Evolutionary conservation across 1,140 invertebrate species (phyloP).

Genomic region (Hydropsyche tenuis): DNA sequence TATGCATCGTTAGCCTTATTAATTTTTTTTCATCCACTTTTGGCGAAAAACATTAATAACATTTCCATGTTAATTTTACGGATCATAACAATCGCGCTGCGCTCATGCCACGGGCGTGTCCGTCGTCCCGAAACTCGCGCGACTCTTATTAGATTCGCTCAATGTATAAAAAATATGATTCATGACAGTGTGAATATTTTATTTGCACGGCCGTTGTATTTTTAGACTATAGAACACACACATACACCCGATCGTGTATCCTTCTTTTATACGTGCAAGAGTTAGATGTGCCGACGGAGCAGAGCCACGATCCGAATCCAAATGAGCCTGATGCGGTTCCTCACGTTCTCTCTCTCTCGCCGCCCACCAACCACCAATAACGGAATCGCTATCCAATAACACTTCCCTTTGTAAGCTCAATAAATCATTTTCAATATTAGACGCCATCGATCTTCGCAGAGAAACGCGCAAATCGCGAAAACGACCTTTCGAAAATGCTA

Average conservation of each 20-base stretch:
- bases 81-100: too few relatives aligned
- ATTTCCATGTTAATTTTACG: conserved; percentile 11
- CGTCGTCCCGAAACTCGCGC: too few relatives aligned
- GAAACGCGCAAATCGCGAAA: neutral
- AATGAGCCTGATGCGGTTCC: conserved; percentile 1
- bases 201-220: too few relatives aligned
- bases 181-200: too few relatives aligned
- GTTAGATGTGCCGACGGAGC: conserved; percentile 5
- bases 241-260: too few relatives aligned
- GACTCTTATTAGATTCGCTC: too few relatives aligned
- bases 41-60: neutral
- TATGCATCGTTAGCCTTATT: conserved; percentile 14
- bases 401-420: conserved; percentile 31
- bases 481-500: neutral
- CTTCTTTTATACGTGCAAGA: neutral
- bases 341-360: neutral
- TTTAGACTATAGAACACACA: too few relatives aligned
- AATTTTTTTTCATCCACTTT: conserved; percentile 9
- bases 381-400: conserved; percentile 32
- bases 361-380: conserved; percentile 20
- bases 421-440: conserved; percentile 23
- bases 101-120: too few relatives aligned
- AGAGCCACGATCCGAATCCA: conserved; percentile 30
- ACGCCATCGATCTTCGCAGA: neutral
- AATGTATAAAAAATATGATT: too few relatives aligned